Evolutionary conservation across 2,797 vertebrate species (phyloP), one percentile per base, ranked within the genome.

Genomic region (Eulemur albifrons): DNA sequence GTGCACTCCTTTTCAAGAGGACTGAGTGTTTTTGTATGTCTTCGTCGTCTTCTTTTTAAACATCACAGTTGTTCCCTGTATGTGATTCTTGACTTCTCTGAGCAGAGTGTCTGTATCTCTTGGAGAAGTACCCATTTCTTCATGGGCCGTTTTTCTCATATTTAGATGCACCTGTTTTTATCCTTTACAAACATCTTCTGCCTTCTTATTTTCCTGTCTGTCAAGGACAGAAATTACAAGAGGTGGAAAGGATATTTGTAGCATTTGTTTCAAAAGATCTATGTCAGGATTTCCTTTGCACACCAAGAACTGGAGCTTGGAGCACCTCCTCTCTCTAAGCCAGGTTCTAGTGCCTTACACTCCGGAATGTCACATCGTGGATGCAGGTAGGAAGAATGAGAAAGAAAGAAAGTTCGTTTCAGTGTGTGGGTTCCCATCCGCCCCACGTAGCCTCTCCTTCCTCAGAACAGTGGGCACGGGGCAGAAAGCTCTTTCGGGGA

Each of bases 331-430:
- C 77, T 69, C 82, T 80, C 89, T 65, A 4, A 61, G 32, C 45
- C 54, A 48, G 21, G 86, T 93, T 95, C 93, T 84, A 80, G 90
- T 97, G 97, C 97, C 97, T 98, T 97, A 97, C 21, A 52, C 96
- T 70, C 63, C 30, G 45, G 77, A 90, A 45, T 67, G 92, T 67
- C 82, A 67, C 25, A 5, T 8, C 7, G 18, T 7, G 54, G 85
- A 54, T 20, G 2, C 20, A 77, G 65, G 72, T 13, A 45, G 91
- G 79, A 90, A 69, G 40, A 80, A 73, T 1, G 38, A 75, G 48
- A 57, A 54, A 45, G 50, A 59, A 43, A 54, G 54, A 57, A 27
- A 57, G 75, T 15, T 57, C 30, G 3, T 40, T 77, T 93, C 40
- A 25, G 38, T 21, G 43, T 76, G 61, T 52, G 72, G 25, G 30